Conservation (phyloP, 2,888 invertebrate genomes). For the Gymnocheta viridis region DNA sequence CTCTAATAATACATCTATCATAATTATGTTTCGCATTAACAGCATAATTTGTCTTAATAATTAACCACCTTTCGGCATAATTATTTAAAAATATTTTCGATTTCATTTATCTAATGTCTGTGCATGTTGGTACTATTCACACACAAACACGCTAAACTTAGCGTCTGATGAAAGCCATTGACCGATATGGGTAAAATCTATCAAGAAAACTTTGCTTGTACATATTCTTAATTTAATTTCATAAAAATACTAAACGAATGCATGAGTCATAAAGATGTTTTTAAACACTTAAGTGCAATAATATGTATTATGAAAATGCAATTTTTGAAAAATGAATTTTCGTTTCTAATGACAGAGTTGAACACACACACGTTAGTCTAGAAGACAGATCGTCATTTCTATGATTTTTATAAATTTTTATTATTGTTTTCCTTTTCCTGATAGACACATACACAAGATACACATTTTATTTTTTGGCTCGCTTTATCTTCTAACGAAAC, state of each 20-base stretch:
- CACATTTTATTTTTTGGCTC: constrained; percentile 56
- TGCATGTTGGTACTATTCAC: not conserved
- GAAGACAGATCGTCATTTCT: constrained; percentile 24
- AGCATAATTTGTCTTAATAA: constrained; percentile 32
- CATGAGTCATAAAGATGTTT: constrained; percentile 44
- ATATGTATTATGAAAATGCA: constrained; percentile 16
- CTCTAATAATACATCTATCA: constrained; percentile 11
- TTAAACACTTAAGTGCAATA: constrained; percentile 1
- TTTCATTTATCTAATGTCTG: not conserved
- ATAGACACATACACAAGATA: not conserved
- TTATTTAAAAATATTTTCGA: constrained; percentile 4
- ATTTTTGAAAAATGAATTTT: constrained; percentile 38
- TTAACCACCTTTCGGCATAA: constrained; percentile 35
- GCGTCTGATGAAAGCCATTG: constrained; percentile 53
- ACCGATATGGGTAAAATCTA: constrained; percentile 43
- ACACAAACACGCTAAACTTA: not conserved
- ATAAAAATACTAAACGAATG: constrained; percentile 13
- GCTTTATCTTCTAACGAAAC: constrained; percentile 39
- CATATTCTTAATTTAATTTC: not conserved
- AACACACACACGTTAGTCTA: constrained; percentile 19
- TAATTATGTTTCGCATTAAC: not conserved
- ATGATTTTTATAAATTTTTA: constrained; percentile 29
- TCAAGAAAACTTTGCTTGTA: constrained; percentile 26
- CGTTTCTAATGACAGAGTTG: constrained; percentile 37
- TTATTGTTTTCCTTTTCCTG: constrained; percentile 48